phyloP scores from a whole-genome alignment of 92 coral and sea anemone genomes.

The Blastomussa wellsi region DNA sequence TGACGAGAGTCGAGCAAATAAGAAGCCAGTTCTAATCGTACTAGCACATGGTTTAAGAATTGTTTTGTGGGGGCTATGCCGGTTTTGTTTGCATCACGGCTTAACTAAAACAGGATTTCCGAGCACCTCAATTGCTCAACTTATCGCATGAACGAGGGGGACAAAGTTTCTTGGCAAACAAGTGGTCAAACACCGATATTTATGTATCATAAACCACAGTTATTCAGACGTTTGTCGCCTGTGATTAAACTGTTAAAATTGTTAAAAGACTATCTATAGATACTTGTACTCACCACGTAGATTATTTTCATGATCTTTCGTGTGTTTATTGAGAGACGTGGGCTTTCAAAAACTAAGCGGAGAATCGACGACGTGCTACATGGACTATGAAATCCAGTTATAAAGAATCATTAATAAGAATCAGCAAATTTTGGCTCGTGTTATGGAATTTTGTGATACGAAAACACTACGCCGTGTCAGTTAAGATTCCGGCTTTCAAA shows the following conservation, averaged over 20 bases:
- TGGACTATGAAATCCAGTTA: no score
- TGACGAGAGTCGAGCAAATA: neutral
- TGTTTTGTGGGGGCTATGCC: neutral
- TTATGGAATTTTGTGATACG: neutral
- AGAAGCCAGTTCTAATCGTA: neutral
- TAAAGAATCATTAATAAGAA: no score
- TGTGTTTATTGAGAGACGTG: no score
- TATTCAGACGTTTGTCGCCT: neutral
- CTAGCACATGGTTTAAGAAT: neutral
- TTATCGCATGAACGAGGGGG: slow-evolving; percentile 7
- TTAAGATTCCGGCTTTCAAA: neutral
- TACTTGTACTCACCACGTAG: neutral
- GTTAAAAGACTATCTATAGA: neutral
- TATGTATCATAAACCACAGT: neutral
- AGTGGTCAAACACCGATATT: neutral
- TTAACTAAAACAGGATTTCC: slow-evolving; percentile 21
- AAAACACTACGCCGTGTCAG: neutral
- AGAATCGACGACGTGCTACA: no score
- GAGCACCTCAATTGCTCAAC: slow-evolving; percentile 21
- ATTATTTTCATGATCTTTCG: neutral
- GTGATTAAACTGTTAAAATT: neutral
- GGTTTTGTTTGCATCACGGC: neutral
- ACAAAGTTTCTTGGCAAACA: slow-evolving; percentile 10
- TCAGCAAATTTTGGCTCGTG: neutral
- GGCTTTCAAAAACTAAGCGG: no score